Conservation (phyloP, 2,113 vertebrate genomes). For the Megalops atlanticus region DNA sequence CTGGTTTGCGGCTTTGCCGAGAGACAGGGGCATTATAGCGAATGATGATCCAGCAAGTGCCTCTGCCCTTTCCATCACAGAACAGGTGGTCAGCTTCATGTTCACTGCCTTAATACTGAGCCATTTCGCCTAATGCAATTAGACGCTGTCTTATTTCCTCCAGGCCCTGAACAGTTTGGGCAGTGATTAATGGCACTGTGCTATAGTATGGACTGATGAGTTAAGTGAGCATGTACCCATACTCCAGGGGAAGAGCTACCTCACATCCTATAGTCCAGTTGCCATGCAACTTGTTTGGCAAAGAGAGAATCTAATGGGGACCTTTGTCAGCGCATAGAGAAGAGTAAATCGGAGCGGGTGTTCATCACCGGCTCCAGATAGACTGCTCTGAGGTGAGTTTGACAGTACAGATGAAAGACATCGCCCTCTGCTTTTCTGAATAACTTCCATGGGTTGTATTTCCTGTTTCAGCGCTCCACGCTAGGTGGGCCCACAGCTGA, state of each 20-base stretch:
- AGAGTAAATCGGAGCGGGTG: neutral
- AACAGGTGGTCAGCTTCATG: neutral
- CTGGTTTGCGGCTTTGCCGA: neutral
- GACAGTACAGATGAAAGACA: neutral
- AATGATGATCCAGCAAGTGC: neutral
- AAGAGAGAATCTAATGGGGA: neutral
- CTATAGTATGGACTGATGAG: neutral
- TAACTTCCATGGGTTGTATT: neutral
- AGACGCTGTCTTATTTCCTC: neutral
- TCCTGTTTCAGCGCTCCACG: neutral
- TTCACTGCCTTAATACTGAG: neutral
- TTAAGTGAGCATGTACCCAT: neutral
- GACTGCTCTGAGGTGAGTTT: neutral
- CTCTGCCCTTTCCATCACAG: neutral
- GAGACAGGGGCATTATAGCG: neutral
- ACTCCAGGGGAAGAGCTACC: neutral
- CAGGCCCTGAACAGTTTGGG: neutral
- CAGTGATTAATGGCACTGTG: neutral
- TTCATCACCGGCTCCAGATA: neutral
- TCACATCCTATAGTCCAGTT: neutral
- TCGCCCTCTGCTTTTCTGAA: neutral
- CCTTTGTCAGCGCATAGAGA: neutral
- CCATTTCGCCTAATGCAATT: conserved; percentile 18
- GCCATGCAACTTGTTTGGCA: neutral
- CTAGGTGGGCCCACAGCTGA: neutral